Base-by-base conservation (phyloP, 2,888 invertebrate genomes). In the Dynastes tityus region DNA sequence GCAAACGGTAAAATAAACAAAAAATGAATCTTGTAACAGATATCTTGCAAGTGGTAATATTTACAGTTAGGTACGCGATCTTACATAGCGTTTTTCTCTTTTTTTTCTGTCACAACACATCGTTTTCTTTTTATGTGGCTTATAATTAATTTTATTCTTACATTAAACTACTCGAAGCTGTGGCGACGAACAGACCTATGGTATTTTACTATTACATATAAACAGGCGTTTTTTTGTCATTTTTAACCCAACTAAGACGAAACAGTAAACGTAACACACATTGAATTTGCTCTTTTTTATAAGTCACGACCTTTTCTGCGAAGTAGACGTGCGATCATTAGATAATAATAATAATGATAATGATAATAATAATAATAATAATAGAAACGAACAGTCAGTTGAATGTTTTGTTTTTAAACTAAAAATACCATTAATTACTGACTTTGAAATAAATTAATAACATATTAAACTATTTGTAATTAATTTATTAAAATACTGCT, bases 111-210 rank as follows among this genome's bases (percentile, higher is more conserved):
- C 45, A 55, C 58, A 74, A 74, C 27, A 61, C 61, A 74, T 61
- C 73, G 61, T 61, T 61, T 45, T 74, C 67, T 68, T 51, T 22
- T 68, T 51, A 29, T n/a, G 29, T 68, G 63, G 49, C 49, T 58
- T 58, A 22, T 22, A 45, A 45, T 45, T 16, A 8, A 11, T 68
- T 67, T 67, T 45, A 40, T 67, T 40, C 13, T 61, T 80, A 79
- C 78, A 76, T 80, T 80, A 76, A 82, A 79, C 80, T 81, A 82
- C 78, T 67, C 78, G 81, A 81, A 82, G 82, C 81, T 82, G 81
- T 80, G 78, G 70, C 80, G 73, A 80, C 63, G 75, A 76, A 80
- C 68, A 77, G 65, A 74, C 45, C 73, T 78, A 67, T 68, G 40
- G 45, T 55, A 70, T 6, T n/a, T 51, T 13, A 70, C 51, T 73